phyloP scores from a whole-genome alignment of 2,888 invertebrate species.

The Morpho achilles region DNA sequence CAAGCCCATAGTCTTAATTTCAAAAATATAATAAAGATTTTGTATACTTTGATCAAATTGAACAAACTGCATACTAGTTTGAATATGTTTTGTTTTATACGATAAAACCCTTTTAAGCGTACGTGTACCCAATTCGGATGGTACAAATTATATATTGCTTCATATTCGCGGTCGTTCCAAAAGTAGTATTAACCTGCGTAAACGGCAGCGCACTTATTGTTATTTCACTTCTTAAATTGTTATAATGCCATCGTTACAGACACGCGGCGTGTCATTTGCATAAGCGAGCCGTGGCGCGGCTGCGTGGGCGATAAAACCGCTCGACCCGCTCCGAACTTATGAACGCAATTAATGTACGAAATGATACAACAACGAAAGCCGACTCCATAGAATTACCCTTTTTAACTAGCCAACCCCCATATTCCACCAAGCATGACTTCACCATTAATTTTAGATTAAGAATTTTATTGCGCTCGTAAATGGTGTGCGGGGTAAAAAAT shows the following conservation, averaged over 20 bases:
- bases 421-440: slow-evolving; percentile 31
- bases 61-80: too few species aligned
- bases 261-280: slow-evolving; percentile 73
- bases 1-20: too few species aligned
- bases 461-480: slow-evolving; percentile 49
- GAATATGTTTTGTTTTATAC: too few species aligned
- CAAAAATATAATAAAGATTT: too few species aligned
- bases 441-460: slow-evolving; percentile 62
- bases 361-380: slow-evolving; percentile 56
- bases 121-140: neutral
- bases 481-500: slow-evolving; percentile 35
- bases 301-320: slow-evolving; percentile 56
- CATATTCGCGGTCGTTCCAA: slow-evolving; percentile 14
- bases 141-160: slow-evolving; percentile 17
- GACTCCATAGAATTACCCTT: slow-evolving; percentile 46
- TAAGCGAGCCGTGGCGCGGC: slow-evolving; percentile 56
- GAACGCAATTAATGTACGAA: slow-evolving; percentile 69
- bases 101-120: too few species aligned
- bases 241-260: slow-evolving; percentile 65
- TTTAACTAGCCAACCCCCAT: slow-evolving; percentile 35
- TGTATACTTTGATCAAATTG: too few species aligned
- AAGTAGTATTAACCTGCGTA: slow-evolving; percentile 28
- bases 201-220: slow-evolving; percentile 58
- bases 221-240: slow-evolving; percentile 77
- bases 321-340: slow-evolving; percentile 60